Conservation (phyloP, 1,140 invertebrate species). For the Zelostemma sp. region DNA sequence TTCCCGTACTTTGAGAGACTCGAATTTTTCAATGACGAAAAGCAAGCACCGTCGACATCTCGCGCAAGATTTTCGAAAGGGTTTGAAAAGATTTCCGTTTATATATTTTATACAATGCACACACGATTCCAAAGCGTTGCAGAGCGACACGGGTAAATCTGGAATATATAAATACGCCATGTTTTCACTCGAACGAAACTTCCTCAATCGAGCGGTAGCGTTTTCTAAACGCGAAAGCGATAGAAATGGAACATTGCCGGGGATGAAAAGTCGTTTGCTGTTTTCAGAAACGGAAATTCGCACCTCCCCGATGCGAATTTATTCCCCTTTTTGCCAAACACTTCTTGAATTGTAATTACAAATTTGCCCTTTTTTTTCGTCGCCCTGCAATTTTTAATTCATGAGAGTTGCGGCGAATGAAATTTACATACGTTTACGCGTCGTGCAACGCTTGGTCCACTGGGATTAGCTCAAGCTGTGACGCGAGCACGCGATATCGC, state of each 20-base stretch:
- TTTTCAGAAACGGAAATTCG: no score
- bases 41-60: conserved; percentile 21
- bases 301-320: not conserved
- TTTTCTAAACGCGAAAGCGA: not conserved
- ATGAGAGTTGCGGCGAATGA: conserved; percentile 7
- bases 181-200: conserved; percentile 19
- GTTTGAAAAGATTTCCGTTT: conserved; percentile 33
- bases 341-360: not conserved
- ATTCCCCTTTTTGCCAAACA: not conserved
- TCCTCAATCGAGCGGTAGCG: conserved; percentile 12
- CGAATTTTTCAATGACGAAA: not conserved
- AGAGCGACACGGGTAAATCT: conserved; percentile 21
- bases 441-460: not conserved
- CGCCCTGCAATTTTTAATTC: conserved; percentile 14
- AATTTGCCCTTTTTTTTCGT: not conserved
- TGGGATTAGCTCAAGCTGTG: conserved; percentile 2
- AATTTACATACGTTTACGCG: conserved; percentile 4
- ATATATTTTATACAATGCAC: conserved; percentile 29
- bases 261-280: not conserved
- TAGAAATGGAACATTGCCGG: not conserved
- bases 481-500: conserved; percentile 25
- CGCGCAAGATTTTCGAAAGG: conserved; percentile 29
- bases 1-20: not conserved
- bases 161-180: conserved; percentile 26
- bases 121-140: conserved; percentile 21